phyloP scores from a whole-genome alignment of 1,140 invertebrate genomes.

The Zaprionus camerounensis region DNA sequence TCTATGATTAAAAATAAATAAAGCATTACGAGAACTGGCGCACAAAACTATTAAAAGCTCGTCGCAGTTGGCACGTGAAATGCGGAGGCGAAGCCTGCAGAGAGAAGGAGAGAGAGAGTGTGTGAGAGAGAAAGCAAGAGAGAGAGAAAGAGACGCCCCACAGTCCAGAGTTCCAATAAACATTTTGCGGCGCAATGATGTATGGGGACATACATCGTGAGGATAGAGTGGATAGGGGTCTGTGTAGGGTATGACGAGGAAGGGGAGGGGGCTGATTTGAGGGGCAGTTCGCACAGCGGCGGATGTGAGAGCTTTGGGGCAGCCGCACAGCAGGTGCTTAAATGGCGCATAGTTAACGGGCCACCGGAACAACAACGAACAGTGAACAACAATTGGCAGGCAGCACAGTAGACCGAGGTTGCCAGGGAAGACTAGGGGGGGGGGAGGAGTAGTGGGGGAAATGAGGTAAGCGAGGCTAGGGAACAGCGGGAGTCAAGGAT shows the following conservation, averaged over 20 bases:
- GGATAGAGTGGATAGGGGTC: neutral
- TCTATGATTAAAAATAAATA: constrained; percentile 82
- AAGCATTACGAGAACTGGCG: constrained; percentile 70
- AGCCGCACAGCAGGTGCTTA: constrained; percentile 59
- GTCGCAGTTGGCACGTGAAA: constrained; percentile 25
- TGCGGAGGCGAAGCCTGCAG: neutral
- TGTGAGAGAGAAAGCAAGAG: neutral
- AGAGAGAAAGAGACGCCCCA: neutral
- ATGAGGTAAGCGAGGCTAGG: neutral
- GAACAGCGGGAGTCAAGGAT: constrained; percentile 47
- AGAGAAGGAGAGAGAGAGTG: neutral
- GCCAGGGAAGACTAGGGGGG: neutral
- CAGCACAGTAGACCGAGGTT: neutral
- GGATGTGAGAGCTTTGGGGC: constrained; percentile 48
- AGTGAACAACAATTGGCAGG: constrained; percentile 49
- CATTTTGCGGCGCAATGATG: constrained; percentile 78
- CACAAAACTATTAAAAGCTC: constrained; percentile 77
- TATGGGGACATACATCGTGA: constrained; percentile 54
- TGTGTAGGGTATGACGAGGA: constrained; percentile 6
- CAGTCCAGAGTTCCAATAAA: constrained; percentile 55
- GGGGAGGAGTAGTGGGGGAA: neutral
- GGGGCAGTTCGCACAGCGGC: constrained; percentile 11
- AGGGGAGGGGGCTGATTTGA: constrained; percentile 9
- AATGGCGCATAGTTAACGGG: constrained; percentile 72
- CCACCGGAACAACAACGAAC: constrained; percentile 48